Base-by-base conservation (phyloP, 2,888 invertebrate species). In the Calephelis perditalis region DNA sequence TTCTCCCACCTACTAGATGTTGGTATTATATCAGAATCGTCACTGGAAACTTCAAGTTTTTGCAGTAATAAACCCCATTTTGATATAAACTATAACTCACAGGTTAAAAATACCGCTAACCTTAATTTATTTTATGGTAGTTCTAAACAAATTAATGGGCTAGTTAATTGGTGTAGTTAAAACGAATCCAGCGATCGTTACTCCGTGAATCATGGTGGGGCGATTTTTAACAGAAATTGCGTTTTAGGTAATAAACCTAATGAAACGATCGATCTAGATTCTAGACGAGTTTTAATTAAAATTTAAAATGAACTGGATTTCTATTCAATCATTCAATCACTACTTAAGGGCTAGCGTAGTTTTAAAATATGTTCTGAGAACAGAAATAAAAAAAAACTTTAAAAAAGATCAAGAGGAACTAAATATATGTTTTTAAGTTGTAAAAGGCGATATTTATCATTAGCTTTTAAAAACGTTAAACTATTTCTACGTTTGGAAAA, bases 141-240 rank as follows among this genome's bases (percentile, higher is more conserved):
- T 49, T 49, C 49, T 49, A 49, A 64, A 66, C 62, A 62, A 67
- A 64, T 66, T 67, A 67, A 67, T 67, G 63, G 57, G 59, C 52
- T 49, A 45, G 66, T 62, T 67, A 66, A 67, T 67, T 67, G 63
- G 63, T 55, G 62, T 65, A 62, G 65, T 64, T 64, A 67, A 66
- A 65, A 56, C 49, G 26, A 49, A 49, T 8, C 49, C 26, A 15
- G 49, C 49, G 49, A 49, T 49, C 49, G 49, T 49, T 26, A 49
- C 49, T 26, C 26, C 10, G 49, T 49, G 49, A 49, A 49, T 49
- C 49, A 49, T 49, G 26, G 9, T 26, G 49, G 49, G 49, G 49
- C 9, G 49, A 49, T 49, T 49, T 49, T 49, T 49, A 49, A 49
- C 15, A 49, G 49, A 49, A 49, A 49, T 15, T 9, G 49, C 49